A percentile compares a stretch with the other conserved stretches of the same genome.
phyloP scores from a whole-genome alignment of 1,140 invertebrate genomes.

The Linepithema humile region DNA sequence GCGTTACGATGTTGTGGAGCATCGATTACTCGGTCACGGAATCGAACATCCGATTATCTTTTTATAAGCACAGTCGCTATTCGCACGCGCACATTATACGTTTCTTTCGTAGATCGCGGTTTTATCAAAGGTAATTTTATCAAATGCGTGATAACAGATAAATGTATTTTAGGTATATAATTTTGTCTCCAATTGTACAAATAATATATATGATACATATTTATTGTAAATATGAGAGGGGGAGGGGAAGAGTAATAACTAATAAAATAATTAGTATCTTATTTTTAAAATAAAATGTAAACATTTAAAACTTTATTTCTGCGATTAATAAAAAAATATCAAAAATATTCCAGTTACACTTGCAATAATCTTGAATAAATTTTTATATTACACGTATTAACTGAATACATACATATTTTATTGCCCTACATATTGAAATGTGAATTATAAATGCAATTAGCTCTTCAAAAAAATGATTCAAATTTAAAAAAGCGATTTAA shows the following conservation, averaged over 20 bases:
- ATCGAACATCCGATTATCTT: constrained; percentile 14
- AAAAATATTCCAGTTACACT: not conserved
- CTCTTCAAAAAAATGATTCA: constrained; percentile 10
- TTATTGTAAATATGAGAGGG: too few relatives aligned
- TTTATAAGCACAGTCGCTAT: not conserved
- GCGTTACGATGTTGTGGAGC: constrained; percentile 39
- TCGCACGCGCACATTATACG: not conserved
- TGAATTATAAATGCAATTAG: constrained; percentile 12
- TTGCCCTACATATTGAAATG: constrained; percentile 2
- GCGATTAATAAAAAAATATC: not conserved
- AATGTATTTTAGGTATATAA: not conserved
- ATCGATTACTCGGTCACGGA: not conserved
- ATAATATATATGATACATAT: not conserved
- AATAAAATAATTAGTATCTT: not conserved
- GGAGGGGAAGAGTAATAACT: too few relatives aligned
- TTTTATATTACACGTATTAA: not conserved
- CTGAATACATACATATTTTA: not conserved
- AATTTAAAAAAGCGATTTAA: constrained; percentile 23
- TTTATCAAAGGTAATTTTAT: not conserved
- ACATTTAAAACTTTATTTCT: not conserved
- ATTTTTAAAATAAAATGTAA: not conserved
- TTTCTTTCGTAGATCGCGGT: not conserved
- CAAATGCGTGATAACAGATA: not conserved
- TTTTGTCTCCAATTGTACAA: not conserved
- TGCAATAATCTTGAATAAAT: not conserved